phyloP scores from a whole-genome alignment of 2,113 vertebrate species.

The Sapajus apella region DNA sequence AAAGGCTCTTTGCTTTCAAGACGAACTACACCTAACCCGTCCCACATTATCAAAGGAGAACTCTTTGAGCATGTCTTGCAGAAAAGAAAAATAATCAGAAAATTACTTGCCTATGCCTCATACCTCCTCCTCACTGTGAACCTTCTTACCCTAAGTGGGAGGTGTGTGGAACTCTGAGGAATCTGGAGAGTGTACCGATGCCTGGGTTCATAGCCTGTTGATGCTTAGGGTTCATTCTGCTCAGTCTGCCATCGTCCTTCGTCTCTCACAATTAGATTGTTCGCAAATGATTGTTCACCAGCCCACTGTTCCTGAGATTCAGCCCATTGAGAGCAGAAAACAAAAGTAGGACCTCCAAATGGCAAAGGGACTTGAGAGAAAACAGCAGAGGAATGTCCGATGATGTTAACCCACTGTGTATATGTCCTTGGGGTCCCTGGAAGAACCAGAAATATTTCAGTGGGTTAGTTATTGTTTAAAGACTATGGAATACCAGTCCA shows the following conservation, averaged over 20 bases:
- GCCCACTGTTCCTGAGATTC: slow-evolving; percentile 45
- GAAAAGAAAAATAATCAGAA: slow-evolving; percentile 29
- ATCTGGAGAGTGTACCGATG: background rate
- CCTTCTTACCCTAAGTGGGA: slow-evolving; percentile 35
- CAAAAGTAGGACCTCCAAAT: slow-evolving; percentile 15
- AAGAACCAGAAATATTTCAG: background rate
- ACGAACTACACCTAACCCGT: background rate
- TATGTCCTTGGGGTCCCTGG: background rate
- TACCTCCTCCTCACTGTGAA: background rate
- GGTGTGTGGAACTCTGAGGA: background rate
- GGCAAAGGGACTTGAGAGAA: slow-evolving; percentile 29
- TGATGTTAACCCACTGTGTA: background rate
- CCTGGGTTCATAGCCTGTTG: background rate
- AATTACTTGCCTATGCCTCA: background rate
- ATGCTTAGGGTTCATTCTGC: slow-evolving; percentile 24
- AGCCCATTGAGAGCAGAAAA: slow-evolving; percentile 33
- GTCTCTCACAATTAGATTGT: slow-evolving; percentile 44
- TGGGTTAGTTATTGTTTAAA: slow-evolving; percentile 37
- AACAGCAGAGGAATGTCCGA: background rate
- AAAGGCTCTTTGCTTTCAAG: slow-evolving; percentile 7
- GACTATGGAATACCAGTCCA: background rate
- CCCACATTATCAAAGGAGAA: background rate
- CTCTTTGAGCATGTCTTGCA: background rate
- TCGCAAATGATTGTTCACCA: slow-evolving; percentile 21
- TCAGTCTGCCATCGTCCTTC: background rate